Base-by-base conservation (phyloP, 2,888 invertebrate species). In the Pteria penguin region DNA sequence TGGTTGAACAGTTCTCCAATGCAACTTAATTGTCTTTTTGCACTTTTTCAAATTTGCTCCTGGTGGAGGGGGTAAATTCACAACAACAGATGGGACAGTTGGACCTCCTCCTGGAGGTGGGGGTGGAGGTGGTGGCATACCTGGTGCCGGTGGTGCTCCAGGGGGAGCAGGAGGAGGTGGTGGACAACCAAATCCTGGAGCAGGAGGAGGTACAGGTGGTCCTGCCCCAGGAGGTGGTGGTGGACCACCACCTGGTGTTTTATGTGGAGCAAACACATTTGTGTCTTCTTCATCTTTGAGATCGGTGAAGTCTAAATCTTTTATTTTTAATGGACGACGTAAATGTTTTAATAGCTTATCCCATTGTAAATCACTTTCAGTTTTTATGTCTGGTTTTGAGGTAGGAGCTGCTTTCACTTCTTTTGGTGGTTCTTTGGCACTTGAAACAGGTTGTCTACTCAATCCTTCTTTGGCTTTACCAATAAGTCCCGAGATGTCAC, bases 301-400 rank as follows among this genome's bases (percentile, higher is more conserved):
- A 92, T 99, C 98, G 14, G 97, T 97, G 92, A 99, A 99, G 93
- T 99, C 99, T 89, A 99, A 94, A 93, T 99, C 98, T 91, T 98
- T 97, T 80, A 94, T 93, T 63, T 97, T 94, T 82, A 96, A 95
- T 2, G 93, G 92, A n/a, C 79, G 96, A 71, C 91, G 87, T 70
- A 91, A 81, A 58, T 85, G 78, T 70, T 89, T 87, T 72, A 88
- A 86, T 45, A 98, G 92, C 89, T 97, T 96, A 89, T 98, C 98
- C 98, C 99, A 99, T 89, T 98, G 97, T 1, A 98, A 92, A 89
- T 98, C 98, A 89, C 96, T 97, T 92, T 98, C 98, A 0, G 97
- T 96, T 90, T 97, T 96, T 92, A 97, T 97, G 22, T 76, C 75
- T 68, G 88, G 88, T 90, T 80, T 79, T 8, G 78, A 80, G 60